Evolutionary conservation across 2,888 invertebrate genomes (phyloP), one percentile per base, ranked within the genome.

Genomic region (Acleris cristana): DNA sequence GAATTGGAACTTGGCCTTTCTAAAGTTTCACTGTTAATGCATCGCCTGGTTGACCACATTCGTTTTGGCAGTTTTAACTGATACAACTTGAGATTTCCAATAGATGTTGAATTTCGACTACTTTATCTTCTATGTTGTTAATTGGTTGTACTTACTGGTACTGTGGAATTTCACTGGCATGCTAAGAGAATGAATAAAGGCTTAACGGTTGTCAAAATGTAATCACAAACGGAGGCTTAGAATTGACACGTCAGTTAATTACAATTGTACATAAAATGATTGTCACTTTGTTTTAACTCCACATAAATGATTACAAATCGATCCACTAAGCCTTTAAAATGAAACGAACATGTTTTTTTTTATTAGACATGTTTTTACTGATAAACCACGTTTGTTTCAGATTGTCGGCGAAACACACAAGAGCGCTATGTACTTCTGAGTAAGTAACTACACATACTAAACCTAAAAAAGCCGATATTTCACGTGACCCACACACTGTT

Each of bases 1-100:
- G 72, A 74, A 73, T 74, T 73, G 74, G 71, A 72, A 72, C 71
- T 69, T 58, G 53, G 72, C 71, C 74, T 74, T 74, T 74, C 74
- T 74, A 72, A 74, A 74, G 72, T 74, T 74, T 73, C 72, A 71
- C 74, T 71, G 71, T 69, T 69, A 69, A 67, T 73, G 72, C 72
- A 72, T 65, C 71, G 72, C 66, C 70, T 69, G 69, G 66, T 69
- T 73, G 72, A 66, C 68, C 67, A 72, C 73, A 70, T 73, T 73
- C 70, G 72, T 72, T 69, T 73, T 71, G 72, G 69, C 64, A 70
- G 63, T 65, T 65, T 66, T 62, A 34, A 54, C 57, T 57, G 34
- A 34, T 23, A 63, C 48, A 54, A 63, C 18, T 53, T 23, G n/a
- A 40, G 40, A 14, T 40, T 40, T 40, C 40, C 23, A 44, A 18